Conservation (phyloP, 2,888 invertebrate genomes). For the Tinea semifulvella region DNA sequence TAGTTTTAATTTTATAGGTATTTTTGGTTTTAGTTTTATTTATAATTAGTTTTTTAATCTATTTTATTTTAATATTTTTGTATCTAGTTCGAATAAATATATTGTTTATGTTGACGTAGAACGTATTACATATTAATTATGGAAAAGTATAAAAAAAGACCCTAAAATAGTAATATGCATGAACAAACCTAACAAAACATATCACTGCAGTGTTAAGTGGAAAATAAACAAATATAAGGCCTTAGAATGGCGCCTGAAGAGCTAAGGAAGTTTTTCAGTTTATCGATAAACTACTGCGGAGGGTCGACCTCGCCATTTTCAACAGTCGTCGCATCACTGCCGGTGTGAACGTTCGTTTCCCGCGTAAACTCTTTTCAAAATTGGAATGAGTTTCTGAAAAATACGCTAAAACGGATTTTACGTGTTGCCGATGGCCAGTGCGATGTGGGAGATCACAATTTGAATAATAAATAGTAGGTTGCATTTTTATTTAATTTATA, state of each 20-base stretch:
- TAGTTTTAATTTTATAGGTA: too few species aligned
- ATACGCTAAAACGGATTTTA: neutral
- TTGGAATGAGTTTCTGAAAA: neutral
- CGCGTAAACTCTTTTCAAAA: conserved; percentile 1
- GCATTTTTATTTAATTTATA: neutral
- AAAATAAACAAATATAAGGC: neutral
- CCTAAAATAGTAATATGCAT: too few species aligned
- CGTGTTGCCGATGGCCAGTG: conserved; percentile 4
- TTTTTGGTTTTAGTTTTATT: too few species aligned
- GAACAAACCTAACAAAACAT: too few species aligned
- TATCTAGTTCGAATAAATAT: too few species aligned
- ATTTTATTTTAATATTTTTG: too few species aligned
- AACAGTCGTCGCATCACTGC: neutral
- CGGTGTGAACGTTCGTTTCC: neutral
- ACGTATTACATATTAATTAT: too few species aligned
- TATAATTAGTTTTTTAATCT: too few species aligned
- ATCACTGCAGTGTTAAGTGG: neutral
- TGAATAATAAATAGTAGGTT: conserved; percentile 1
- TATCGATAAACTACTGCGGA: neutral
- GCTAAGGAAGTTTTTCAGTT: neutral
- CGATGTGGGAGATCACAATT: neutral
- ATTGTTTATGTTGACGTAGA: too few species aligned
- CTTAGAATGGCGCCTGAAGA: neutral
- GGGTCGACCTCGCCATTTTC: neutral
- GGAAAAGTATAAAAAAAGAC: too few species aligned